These are phyloP conservation scores for Fukomys damarensis DNA, from an alignment of 2,113 vertebrate species.

Conservation along the genomic window DNA sequence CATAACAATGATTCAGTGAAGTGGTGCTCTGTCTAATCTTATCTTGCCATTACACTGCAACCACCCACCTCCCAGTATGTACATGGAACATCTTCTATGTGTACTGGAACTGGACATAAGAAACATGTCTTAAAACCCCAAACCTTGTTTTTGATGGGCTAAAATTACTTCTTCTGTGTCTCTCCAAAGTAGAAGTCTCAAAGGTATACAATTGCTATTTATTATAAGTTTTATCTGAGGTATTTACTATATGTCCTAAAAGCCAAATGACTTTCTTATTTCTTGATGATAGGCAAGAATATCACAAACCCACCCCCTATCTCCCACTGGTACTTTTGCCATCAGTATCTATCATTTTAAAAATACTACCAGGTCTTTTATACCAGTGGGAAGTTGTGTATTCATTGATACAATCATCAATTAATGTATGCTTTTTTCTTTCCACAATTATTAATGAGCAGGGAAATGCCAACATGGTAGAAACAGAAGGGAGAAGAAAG, in stretches of 20 bases:
- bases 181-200: conserved; percentile 22
- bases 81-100: neutral
- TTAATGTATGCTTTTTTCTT: conserved; percentile 65
- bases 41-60: neutral
- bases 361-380: conserved; percentile 17
- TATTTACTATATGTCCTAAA: neutral
- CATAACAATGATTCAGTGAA: neutral
- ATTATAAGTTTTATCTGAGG: neutral
- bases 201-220: neutral
- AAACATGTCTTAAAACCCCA: neutral
- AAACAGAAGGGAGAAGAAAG: conserved; percentile 74
- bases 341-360: neutral
- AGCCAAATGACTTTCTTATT: neutral
- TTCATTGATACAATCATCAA: conserved; percentile 37
- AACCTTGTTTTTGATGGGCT: neutral
- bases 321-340: neutral
- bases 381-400: neutral
- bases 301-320: neutral
- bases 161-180: neutral
- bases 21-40: neutral
- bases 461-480: conserved; percentile 66
- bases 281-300: neutral
- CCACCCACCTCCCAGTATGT: neutral
- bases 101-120: neutral
- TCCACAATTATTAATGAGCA: conserved; percentile 69